phyloP scores from a whole-genome alignment of 2,888 invertebrate species.

The Zeuzera pyrina region DNA sequence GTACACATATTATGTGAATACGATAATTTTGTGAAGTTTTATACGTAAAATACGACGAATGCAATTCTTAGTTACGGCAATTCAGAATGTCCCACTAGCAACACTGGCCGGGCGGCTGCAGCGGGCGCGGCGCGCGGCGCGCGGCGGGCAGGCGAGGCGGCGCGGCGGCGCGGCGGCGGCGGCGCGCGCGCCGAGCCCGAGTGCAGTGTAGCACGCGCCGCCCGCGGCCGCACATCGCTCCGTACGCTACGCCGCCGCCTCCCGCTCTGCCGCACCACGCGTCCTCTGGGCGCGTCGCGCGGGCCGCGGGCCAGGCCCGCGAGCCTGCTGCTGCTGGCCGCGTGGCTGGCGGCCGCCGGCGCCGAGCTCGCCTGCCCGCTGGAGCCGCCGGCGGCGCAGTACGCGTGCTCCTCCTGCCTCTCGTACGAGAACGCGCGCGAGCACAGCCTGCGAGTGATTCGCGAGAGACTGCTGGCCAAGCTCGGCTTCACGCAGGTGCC shows the following conservation, averaged over 20 bases:
- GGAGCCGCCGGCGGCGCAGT: slow-evolving; percentile 39
- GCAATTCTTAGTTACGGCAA: not conserved
- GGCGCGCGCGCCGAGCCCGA: slow-evolving; percentile 1
- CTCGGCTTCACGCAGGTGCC: slow-evolving; percentile 76
- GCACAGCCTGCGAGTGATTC: slow-evolving; percentile 75
- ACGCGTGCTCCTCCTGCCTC: slow-evolving; percentile 69
- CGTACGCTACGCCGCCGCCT: slow-evolving; percentile 64
- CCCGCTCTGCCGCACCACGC: slow-evolving; percentile 70
- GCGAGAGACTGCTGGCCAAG: slow-evolving; percentile 76
- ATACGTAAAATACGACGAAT: too few relatives aligned
- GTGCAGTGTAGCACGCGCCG: slow-evolving; percentile 63
- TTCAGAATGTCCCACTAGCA: not conserved
- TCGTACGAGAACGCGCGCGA: slow-evolving; percentile 72
- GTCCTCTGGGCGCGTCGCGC: slow-evolving; percentile 71
- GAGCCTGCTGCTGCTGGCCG: slow-evolving; percentile 70
- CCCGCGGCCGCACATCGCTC: slow-evolving; percentile 64
- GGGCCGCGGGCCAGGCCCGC: slow-evolving; percentile 73
- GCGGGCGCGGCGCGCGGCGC: slow-evolving; percentile 28
- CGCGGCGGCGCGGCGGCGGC: slow-evolving; percentile 24
- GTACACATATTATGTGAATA: too few relatives aligned
- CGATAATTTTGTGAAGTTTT: too few relatives aligned
- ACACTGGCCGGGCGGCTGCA: slow-evolving; percentile 19
- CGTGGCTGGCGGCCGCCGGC: slow-evolving; percentile 61
- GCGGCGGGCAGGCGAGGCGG: slow-evolving; percentile 21
- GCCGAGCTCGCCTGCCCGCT: slow-evolving; percentile 45